phyloP scores from a whole-genome alignment of 2,113 vertebrate species.

The Rhipidura dahli region DNA sequence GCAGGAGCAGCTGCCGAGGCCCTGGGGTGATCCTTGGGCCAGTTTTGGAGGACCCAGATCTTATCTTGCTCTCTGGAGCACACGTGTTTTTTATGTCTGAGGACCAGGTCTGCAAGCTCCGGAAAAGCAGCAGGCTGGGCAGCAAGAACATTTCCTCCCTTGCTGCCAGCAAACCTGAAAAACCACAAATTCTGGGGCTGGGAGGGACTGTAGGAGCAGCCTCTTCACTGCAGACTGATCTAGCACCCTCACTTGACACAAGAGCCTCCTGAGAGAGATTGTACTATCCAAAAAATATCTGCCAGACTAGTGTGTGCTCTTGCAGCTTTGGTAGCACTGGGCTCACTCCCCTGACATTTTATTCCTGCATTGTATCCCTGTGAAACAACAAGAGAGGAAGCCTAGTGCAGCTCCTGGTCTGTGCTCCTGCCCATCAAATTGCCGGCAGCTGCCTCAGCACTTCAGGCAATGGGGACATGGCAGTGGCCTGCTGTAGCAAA shows the following conservation, averaged over 20 bases:
- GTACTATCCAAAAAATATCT: background rate
- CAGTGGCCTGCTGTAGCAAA: background rate
- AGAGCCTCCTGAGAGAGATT: background rate
- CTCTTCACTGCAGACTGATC: background rate
- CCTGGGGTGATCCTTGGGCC: background rate
- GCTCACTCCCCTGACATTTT: background rate
- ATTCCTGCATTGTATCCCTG: background rate
- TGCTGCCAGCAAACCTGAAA: constrained; percentile 34
- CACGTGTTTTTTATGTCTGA: background rate
- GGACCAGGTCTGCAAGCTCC: background rate
- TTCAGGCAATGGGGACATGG: background rate
- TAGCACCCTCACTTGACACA: background rate
- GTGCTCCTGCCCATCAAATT: background rate
- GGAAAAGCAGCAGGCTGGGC: background rate
- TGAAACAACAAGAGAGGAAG: background rate
- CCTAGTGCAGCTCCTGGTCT: background rate
- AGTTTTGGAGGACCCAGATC: background rate
- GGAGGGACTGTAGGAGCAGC: constrained; percentile 30
- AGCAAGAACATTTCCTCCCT: constrained; percentile 26
- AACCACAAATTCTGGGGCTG: constrained; percentile 8
- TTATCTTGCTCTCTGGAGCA: background rate
- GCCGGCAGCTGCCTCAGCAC: background rate
- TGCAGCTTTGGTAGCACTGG: background rate
- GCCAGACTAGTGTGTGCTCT: background rate
- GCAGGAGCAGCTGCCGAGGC: background rate